Base-by-base conservation (phyloP, 2,888 invertebrate genomes). In the Cantharis flavilabris region DNA sequence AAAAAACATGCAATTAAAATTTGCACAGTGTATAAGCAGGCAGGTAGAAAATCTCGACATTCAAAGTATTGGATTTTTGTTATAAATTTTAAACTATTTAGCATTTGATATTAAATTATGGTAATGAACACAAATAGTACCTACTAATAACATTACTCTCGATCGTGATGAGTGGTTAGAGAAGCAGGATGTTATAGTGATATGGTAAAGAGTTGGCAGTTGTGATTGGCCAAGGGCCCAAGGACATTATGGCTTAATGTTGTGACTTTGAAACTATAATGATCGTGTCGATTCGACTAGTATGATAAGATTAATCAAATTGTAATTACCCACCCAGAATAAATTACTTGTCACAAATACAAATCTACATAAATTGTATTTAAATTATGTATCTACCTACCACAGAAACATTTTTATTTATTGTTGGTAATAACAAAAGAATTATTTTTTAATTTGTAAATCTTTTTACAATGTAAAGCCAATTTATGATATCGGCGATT, bases 181-280 rank as follows among this genome's bases (percentile, higher is more conserved):
- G 69, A 64, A 69, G 73, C 73, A 69, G 73, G 73, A 73, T 70
- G 73, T 73, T 73, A 67, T 73, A 69, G 73, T 69, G 73, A 73
- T 73, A 73, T 69, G 73, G 73, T 73, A 73, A 73, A 73, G 73
- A 73, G 73, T 62, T 62, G 73, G 30, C 30, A 70, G 63, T 69
- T 70, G 63, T 70, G 69, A 73, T 73, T 73, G 73, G 73, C 18
- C 69, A 76, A 77, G 70, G 70, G 71, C 78, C 70, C 73, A 76
- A 78, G 78, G 76, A 76, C 72, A 76, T 65, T 62, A 33, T 71
- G 16, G 69, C 74, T 76, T 70, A 76, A 73, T 71, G 69, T 72
- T 77, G 73, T 73, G 69, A 63, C 62, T 69, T 70, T 73, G 73
- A 70, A 69, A 69, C 63, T 63, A 70, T 70, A 73, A 73, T 73